Base-by-base conservation (phyloP, 2,113 vertebrate species). In the Melanerpes formicivorus region DNA sequence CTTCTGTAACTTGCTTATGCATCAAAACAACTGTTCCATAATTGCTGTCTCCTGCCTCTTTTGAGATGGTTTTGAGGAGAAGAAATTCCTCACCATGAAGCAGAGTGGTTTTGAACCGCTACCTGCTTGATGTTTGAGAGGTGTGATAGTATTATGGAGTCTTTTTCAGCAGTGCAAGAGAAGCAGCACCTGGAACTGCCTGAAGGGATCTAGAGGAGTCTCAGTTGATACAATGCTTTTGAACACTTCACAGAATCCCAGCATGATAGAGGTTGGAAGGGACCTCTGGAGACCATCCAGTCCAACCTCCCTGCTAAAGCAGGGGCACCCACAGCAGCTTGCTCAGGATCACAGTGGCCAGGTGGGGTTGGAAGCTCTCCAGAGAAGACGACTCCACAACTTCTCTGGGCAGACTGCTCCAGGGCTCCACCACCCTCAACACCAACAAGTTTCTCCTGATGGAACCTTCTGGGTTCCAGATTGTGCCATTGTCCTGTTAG, bases 11-110 rank as follows among this genome's bases (percentile, higher is more conserved):
- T 18, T 55, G 59, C 34, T 56, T 59, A 0, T 42, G n/a, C 7
- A 4, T 10, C 40, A 4, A 8, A 48, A 48, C 6, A 1, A 12
- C 46, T 30, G 11, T 42, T 70, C 25, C 0, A 2, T 13, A 32
- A 25, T 1, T 66, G 29, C 58, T n/a, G 12, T 3, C 34, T 44
- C 25, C 50, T 30, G 18, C 18, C n/a, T 37, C 22, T 80, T 52
- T 1, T 37, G 18, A 59, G 63, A 12, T 62, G 6, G 54, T 55
- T 55, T 73, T 30, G 66, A 52, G 6, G 42, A 55, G 65, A 63
- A 54, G 29, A 54, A 91, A 78, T 78, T 40, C 65, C 52, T 74
- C 40, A 3, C 8, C 18, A 12, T 25, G 34, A 66, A 70, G 64
- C 8, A 21, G 11, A 63, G 81, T 30, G 14, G 30, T 26, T 70